Base-by-base conservation (phyloP, 2,888 invertebrate species). In the Synergus umbraculus region DNA sequence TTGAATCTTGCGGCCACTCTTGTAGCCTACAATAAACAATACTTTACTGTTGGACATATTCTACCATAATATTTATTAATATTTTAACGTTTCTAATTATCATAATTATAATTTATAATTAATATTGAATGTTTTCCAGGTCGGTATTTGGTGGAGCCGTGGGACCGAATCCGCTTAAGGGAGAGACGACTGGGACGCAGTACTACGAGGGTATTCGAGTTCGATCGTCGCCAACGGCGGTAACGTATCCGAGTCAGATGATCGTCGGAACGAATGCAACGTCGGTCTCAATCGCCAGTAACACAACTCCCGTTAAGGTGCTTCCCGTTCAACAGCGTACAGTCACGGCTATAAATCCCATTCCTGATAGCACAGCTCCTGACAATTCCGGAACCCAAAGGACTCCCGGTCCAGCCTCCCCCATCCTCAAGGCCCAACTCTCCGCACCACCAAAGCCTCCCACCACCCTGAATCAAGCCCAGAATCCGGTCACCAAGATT, bases 401-500 rank as follows among this genome's bases (percentile, higher is more conserved):
- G 84, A 86, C 79, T 83, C 86, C 92, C 92, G 94, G 95, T 85
- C 96, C 96, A 67, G 94, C 96, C 49, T 96, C 96, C 66, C 96
- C 97, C 12, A 97, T 97, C 90, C 93, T 97, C 86, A 97, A 97
- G 93, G 97, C 97, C 86, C 97, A 97, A 92, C 93, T 97, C 87
- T 96, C 96, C 87, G 95, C 95, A 85, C 95, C 95, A 84, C 94
- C 95, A 80, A 94, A 94, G 92, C 93, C 92, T 86, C 85, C 89
- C 83, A 94, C 90, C 83, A 94, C 90, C 90, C 92, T 78, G 86
- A 91, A 86, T 87, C 91, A 88, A 88, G 94, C 95, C 86, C 95
- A 95, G 85, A 90, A 89, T 88, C 89, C 91, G 90, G 91, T 90
- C 90, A 88, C 91, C 88, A 92, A 90, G 90, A 91, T 90, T 90